Evolutionary conservation across 2,113 vertebrate species (phyloP).

Genomic region (Bufo gargarizans): DNA sequence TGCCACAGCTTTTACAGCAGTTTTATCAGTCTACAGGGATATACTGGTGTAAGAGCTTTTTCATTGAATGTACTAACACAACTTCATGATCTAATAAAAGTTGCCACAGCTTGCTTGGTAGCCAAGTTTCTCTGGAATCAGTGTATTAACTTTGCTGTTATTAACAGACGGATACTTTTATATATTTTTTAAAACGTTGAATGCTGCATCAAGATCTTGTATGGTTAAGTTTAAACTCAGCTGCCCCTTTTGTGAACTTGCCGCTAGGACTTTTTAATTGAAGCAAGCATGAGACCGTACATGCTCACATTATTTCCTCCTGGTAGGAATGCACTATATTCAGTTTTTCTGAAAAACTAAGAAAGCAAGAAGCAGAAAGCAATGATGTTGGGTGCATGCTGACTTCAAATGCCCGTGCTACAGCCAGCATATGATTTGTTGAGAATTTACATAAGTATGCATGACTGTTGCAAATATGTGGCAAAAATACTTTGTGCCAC

Average conservation of each 20-base stretch:
- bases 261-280: slow-evolving; percentile 66
- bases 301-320: slow-evolving; percentile 62
- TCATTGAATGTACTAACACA: not conserved
- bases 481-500: not conserved
- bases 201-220: slow-evolving; percentile 66
- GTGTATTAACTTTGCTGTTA: not conserved
- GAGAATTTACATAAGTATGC: not conserved
- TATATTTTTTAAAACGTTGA: slow-evolving; percentile 24
- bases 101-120: not conserved
- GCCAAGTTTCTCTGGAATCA: not conserved
- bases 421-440: slow-evolving; percentile 9
- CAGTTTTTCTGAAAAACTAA: slow-evolving; percentile 63
- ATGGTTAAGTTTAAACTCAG: slow-evolving; percentile 70
- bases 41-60: not conserved
- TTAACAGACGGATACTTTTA: slow-evolving; percentile 61
- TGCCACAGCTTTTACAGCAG: not conserved
- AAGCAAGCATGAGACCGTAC: slow-evolving; percentile 69
- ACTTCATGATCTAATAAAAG: slow-evolving; percentile 30
- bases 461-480: not conserved
- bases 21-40: not conserved
- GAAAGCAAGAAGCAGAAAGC: slow-evolving; percentile 47
- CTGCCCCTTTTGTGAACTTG: slow-evolving; percentile 75
- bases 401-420: slow-evolving; percentile 50
- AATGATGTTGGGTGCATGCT: slow-evolving; percentile 25
- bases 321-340: slow-evolving; percentile 59